A percentile compares a stretch with the other conserved stretches of the same genome.
phyloP scores from a whole-genome alignment of 2,797 vertebrate genomes.

The Takifugu ocellatus region DNA sequence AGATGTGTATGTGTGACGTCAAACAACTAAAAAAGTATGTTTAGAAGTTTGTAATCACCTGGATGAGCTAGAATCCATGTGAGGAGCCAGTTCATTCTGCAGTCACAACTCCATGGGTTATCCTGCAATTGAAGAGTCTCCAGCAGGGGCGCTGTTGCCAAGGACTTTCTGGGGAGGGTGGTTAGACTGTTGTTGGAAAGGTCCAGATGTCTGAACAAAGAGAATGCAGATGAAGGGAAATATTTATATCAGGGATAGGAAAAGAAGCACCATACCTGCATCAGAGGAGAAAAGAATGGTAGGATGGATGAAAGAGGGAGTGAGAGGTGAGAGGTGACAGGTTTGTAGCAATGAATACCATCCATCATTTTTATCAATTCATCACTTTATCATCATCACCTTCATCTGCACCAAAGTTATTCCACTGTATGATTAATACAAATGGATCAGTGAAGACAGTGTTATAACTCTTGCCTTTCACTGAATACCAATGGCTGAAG shows the following conservation, averaged over 20 bases:
- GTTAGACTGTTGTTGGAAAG: slow-evolving; percentile 88
- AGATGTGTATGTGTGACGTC: neutral
- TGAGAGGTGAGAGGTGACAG: slow-evolving; percentile 15
- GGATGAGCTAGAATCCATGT: slow-evolving; percentile 77
- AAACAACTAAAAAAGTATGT: slow-evolving; percentile 13
- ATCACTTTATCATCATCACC: slow-evolving; percentile 10
- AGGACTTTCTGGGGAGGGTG: slow-evolving; percentile 70
- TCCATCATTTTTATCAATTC: slow-evolving; percentile 27
- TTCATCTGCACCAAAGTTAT: slow-evolving; percentile 8
- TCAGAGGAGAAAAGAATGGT: slow-evolving; percentile 7
- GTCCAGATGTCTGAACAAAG: slow-evolving; percentile 81
- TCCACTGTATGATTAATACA: neutral
- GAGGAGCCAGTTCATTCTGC: slow-evolving; percentile 81
- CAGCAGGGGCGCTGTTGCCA: slow-evolving; percentile 80
- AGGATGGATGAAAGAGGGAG: slow-evolving; percentile 8
- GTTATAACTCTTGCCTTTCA: neutral
- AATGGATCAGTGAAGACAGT: neutral
- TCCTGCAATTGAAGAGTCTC: slow-evolving; percentile 85
- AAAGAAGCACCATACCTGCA: neutral
- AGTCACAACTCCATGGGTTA: slow-evolving; percentile 92
- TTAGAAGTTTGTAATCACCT: slow-evolving; percentile 69
- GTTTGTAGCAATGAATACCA: slow-evolving; percentile 11
- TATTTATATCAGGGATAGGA: neutral
- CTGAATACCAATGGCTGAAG: slow-evolving; percentile 4
- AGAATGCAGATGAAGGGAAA: slow-evolving; percentile 22